Percentiles rank a stretch among this genome's conserved stretches.
Conservation (phyloP, 2,113 vertebrate species). For the Cebidichthys violaceus region DNA sequence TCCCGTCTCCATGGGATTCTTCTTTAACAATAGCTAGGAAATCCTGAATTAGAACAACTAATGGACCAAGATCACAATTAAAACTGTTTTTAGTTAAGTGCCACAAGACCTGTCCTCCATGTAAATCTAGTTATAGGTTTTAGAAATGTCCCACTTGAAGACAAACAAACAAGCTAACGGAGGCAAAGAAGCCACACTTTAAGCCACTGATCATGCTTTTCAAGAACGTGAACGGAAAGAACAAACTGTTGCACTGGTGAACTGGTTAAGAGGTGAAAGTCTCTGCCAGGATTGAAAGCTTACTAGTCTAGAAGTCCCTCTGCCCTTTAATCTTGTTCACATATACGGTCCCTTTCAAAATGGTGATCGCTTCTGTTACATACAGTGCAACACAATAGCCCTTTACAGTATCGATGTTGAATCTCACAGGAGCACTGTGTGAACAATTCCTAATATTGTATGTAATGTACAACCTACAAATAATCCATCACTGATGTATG, state of each 20-base stretch:
- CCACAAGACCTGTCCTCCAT: background rate
- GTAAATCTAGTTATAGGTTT: background rate
- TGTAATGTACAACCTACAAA: background rate
- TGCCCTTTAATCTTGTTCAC: background rate
- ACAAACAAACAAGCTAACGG: background rate
- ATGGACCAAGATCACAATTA: background rate
- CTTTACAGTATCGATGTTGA: background rate
- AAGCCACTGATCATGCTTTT: background rate
- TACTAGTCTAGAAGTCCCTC: background rate
- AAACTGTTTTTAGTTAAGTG: background rate
- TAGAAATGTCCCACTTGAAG: background rate
- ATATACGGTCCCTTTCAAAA: background rate
- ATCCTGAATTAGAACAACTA: background rate
- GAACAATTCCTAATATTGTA: background rate
- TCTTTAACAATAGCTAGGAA: background rate
- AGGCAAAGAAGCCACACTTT: background rate
- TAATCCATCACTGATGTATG: background rate
- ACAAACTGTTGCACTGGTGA: background rate
- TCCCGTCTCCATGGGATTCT: background rate
- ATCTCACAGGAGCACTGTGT: background rate
- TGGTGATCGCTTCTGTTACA: background rate
- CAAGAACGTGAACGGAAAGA: background rate
- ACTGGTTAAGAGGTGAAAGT: background rate
- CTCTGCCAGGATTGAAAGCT: background rate
- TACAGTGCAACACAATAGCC: background rate